Conservation (phyloP, 2,888 invertebrate genomes). For the Tubulanus polymorphus region DNA sequence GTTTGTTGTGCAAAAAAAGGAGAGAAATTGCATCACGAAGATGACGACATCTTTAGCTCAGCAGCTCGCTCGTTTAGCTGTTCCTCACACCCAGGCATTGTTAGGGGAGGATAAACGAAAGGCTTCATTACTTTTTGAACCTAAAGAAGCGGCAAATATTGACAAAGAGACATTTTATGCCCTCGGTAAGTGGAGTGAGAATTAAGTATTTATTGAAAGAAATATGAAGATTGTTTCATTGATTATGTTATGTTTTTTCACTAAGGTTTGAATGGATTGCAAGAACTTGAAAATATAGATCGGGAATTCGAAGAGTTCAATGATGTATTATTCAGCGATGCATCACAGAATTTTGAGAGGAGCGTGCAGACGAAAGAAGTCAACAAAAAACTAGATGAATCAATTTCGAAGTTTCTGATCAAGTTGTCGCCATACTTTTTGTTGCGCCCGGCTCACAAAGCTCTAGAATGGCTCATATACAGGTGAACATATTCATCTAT, state of each 20-base stretch:
- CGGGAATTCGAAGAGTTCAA: constrained; percentile 70
- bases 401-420: constrained; percentile 74
- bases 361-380: constrained; percentile 69
- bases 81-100: constrained; percentile 45
- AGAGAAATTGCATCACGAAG: too few species aligned
- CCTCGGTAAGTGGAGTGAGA: constrained; percentile 62
- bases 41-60: constrained; percentile 52
- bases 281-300: constrained; percentile 74
- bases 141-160: constrained; percentile 81
- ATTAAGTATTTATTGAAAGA: not conserved
- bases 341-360: constrained; percentile 75
- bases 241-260: constrained; percentile 14
- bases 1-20: too few species aligned
- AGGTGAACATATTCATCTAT: constrained; percentile 49
- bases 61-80: constrained; percentile 52
- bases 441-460: constrained; percentile 78
- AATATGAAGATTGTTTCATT: not conserved
- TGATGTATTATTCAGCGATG: constrained; percentile 70
- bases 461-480: constrained; percentile 91
- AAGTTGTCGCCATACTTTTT: constrained; percentile 82
- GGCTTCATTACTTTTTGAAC: constrained; percentile 82
- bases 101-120: constrained; percentile 45
- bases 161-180: constrained; percentile 80
- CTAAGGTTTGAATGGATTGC: constrained; percentile 74
- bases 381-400: constrained; percentile 71